These are phyloP conservation scores for Atrichornis clamosus DNA, from an alignment of 2,113 vertebrate genomes.

Conservation along the genomic window DNA sequence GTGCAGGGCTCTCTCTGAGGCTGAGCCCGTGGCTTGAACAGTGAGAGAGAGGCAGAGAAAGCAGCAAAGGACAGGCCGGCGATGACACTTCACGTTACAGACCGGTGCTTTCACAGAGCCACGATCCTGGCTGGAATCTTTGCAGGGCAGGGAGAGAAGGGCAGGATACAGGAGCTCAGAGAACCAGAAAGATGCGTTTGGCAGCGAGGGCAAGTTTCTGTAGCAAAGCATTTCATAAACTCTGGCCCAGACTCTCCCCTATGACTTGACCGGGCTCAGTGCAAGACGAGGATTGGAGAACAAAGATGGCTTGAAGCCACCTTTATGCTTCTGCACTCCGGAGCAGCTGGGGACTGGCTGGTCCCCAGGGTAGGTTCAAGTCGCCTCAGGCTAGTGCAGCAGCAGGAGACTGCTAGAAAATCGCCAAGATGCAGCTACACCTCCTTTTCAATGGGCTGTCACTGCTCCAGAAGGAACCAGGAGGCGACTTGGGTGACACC, in stretches of 20 bases:
- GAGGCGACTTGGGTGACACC: conserved; percentile 16
- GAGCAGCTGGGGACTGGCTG: conserved; percentile 29
- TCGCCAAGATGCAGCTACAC: neutral
- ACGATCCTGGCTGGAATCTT: neutral
- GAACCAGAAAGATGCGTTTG: neutral
- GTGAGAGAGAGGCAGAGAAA: rapidly evolving
- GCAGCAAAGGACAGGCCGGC: neutral
- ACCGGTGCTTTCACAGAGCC: neutral
- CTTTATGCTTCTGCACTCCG: neutral
- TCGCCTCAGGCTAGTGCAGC: neutral
- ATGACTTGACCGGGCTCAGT: neutral
- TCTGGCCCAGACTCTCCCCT: conserved; percentile 4
- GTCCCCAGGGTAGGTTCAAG: neutral
- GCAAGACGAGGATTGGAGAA: neutral
- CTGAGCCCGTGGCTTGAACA: neutral
- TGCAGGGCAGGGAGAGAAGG: neutral
- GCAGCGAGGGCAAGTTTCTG: neutral
- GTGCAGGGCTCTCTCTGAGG: neutral
- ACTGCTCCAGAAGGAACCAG: neutral
- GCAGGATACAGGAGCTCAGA: neutral
- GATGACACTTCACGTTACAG: neutral
- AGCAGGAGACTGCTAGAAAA: neutral
- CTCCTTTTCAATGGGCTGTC: neutral
- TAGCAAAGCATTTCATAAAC: neutral
- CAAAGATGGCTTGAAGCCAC: conserved; percentile 62